Base-by-base conservation (phyloP, 1,140 invertebrate genomes). In the Drosophila lini region DNA sequence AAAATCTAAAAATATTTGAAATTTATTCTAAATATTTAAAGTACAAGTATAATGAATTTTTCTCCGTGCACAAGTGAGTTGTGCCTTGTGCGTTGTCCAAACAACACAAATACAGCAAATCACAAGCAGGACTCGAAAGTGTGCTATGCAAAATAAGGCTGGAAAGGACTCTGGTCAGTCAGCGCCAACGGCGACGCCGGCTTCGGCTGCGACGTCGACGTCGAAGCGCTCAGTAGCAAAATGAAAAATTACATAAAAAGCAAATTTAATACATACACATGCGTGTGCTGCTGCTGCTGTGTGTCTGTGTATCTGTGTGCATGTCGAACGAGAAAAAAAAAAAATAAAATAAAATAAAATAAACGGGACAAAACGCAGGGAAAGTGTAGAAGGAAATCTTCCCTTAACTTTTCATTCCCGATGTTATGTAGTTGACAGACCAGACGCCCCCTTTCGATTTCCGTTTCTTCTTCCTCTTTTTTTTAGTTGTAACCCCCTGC, bases 161-260 rank as follows among this genome's bases (percentile, higher is more conserved):
- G 38, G 22, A 0, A 42, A 64, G 44, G 58, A 62, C 41, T 63
- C 53, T 74, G 81, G 77, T 78, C 73, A 80, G 63, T 28, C 36
- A 25, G 25, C n/a, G 52, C 7, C 34, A 6, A 5, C 50, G 13
- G 16, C 50, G 13, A 63, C 22, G 50, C 40, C 57, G 22, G 8
- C 45, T 15, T 13, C 22, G 15, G 25, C 44, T 8, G 6, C 19
- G 42, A 31, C 64, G 59, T 52, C 41, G 59, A 42, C 44, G 73
- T 47, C 44, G 60, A 50, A 50, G n/a, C 28, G 16, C 19, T 55
- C 34, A 55, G 63, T 61, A 70, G 80, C 62, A 41, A 82, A 81
- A 85, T 85, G 82, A 85, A 81, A 85, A 85, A 85, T 85, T 85
- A 85, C 78, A 86, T 86, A 81, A 86, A 81, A 86, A 86, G 53